phyloP scores from a whole-genome alignment of 1,140 invertebrate species.

The Steinernema feltiae region DNA sequence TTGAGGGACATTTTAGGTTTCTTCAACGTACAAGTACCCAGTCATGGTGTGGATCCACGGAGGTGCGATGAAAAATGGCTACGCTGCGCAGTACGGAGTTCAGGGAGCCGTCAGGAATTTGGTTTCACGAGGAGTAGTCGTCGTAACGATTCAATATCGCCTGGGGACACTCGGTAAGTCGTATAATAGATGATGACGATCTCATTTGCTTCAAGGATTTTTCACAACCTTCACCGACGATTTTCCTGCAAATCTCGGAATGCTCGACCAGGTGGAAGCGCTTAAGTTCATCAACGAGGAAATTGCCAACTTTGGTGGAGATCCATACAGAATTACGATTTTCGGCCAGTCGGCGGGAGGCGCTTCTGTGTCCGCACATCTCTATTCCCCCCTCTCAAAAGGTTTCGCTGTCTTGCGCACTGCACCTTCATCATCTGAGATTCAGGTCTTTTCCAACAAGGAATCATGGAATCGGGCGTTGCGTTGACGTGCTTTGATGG shows the following conservation, averaged over 20 bases:
- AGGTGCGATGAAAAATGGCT: constrained; percentile 11
- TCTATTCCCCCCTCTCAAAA: constrained; percentile 55
- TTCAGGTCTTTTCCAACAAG: constrained; percentile 19
- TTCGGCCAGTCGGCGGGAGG: constrained; percentile 46
- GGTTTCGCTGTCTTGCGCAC: not conserved
- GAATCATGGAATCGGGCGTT: constrained; percentile 19
- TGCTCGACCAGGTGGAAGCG: constrained; percentile 77
- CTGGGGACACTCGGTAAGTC: constrained; percentile 49
- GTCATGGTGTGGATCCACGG: constrained; percentile 56
- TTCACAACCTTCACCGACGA: constrained; percentile 39
- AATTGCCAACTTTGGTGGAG: constrained; percentile 56
- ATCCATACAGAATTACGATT: constrained; percentile 51
- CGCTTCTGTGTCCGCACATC: constrained; percentile 63
- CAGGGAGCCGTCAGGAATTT: constrained; percentile 58
- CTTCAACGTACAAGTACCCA: constrained; percentile 21
- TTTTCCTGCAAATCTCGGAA: constrained; percentile 77
- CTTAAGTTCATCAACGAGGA: constrained; percentile 64
- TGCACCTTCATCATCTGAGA: not conserved
- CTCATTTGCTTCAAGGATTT: constrained; percentile 42
- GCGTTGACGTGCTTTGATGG: constrained; percentile 13
- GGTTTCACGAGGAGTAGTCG: constrained; percentile 59
- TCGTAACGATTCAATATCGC: constrained; percentile 47
- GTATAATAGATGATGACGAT: not conserved
- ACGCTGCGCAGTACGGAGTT: constrained; percentile 9
- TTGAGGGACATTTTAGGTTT: not conserved